Percentiles rank a stretch among this genome's conserved stretches.
Evolutionary conservation across 2,888 invertebrate genomes (phyloP).

Genomic region (Phoenoteleia sp.): DNA sequence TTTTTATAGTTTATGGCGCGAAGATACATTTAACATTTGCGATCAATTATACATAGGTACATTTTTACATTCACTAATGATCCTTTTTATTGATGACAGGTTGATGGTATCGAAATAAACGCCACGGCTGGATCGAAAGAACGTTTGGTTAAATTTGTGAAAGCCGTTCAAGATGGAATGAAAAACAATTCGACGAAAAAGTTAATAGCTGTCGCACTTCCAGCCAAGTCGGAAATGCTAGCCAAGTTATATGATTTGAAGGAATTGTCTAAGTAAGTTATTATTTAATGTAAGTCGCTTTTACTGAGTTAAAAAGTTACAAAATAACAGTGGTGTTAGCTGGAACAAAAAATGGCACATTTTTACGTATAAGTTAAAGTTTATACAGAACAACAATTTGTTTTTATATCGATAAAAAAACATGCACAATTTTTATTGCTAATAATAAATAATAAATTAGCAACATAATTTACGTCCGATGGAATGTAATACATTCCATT

Average conservation of each 20-base stretch:
- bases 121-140: constrained; percentile 88
- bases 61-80: not conserved
- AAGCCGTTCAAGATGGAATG: constrained; percentile 83
- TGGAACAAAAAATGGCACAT: no score
- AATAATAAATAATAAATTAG: no score
- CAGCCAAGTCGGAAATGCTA: constrained; percentile 89
- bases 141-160: constrained; percentile 87
- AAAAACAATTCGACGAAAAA: constrained; percentile 87
- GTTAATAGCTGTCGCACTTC: constrained; percentile 89
- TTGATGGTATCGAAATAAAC: constrained; percentile 88
- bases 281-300: no score
- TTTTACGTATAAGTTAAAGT: no score
- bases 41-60: constrained; percentile 3
- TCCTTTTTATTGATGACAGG: constrained; percentile 74
- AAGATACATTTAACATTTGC: constrained; percentile 11
- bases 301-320: no score
- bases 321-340: no score
- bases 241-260: constrained; percentile 92
- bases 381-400: no score
- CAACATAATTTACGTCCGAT: no score
- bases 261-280: constrained; percentile 88
- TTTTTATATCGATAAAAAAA: no score
- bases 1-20: constrained; percentile 7
- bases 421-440: no score
- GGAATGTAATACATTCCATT: no score